Evolutionary conservation across 2,888 invertebrate genomes (phyloP).

Genomic region (Stegophylla sp.): DNA sequence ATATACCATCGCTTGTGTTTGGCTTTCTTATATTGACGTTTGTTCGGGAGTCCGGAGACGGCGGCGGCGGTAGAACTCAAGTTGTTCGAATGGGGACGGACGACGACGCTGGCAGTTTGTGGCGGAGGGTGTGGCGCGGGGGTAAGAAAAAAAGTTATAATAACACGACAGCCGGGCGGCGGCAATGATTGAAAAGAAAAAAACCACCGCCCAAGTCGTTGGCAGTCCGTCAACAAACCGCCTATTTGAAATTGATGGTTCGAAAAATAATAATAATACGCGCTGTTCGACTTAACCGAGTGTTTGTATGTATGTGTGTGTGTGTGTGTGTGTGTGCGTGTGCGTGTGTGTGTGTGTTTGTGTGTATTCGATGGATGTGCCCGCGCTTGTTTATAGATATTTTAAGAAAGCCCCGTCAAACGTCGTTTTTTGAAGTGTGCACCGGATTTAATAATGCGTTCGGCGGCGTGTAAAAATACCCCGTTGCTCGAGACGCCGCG

Average conservation of each 20-base stretch:
- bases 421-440: constrained; percentile 16
- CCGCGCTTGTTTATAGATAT: constrained; percentile 8
- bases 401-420: constrained; percentile 46
- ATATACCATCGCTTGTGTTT: constrained; percentile 19
- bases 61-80: too few relatives aligned
- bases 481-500: constrained; percentile 1
- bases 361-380: neutral
- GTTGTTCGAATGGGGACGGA: neutral
- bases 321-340: too few relatives aligned
- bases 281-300: neutral
- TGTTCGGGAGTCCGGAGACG: constrained; percentile 30
- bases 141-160: constrained; percentile 47
- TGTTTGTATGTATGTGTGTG: neutral
- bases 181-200: constrained; percentile 32
- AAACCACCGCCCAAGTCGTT: constrained; percentile 58
- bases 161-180: constrained; percentile 40
- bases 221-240: constrained; percentile 55
- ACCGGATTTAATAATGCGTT: constrained; percentile 2
- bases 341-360: neutral
- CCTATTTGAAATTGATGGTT: constrained; percentile 41
- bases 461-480: constrained; percentile 30
- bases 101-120: too few relatives aligned
- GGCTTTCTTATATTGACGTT: constrained; percentile 27
- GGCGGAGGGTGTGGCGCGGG: neutral
- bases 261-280: constrained; percentile 53